phyloP scores from a whole-genome alignment of 2,888 invertebrate species.

The Neria commutata region DNA sequence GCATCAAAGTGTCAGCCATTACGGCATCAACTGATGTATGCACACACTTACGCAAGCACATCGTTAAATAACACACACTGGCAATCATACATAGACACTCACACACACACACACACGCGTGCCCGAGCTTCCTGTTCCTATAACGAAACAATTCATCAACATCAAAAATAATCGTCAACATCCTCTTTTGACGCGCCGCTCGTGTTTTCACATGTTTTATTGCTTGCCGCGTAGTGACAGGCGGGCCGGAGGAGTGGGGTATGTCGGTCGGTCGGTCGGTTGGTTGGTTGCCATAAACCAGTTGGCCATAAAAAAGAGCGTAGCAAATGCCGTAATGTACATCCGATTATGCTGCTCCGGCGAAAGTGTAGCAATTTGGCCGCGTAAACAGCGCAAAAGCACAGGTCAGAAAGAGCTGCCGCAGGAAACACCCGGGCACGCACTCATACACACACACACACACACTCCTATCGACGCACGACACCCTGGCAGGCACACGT shows the following conservation, averaged over 20 bases:
- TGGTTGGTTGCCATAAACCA: constrained; percentile 45
- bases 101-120: constrained; percentile 6
- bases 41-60: no score
- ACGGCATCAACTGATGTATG: no score
- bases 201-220: constrained; percentile 24
- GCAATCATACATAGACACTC: constrained; percentile 14
- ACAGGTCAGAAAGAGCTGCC: background rate
- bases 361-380: constrained; percentile 49
- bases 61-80: background rate
- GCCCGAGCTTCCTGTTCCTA: no score
- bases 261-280: constrained; percentile 28
- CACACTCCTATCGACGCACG: background rate
- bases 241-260: constrained; percentile 26
- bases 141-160: constrained; percentile 44
- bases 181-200: constrained; percentile 39
- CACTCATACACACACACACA: constrained; percentile 9
- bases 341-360: constrained; percentile 51
- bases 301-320: constrained; percentile 50
- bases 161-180: constrained; percentile 51
- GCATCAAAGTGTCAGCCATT: no score
- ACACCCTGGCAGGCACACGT: background rate
- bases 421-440: background rate
- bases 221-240: constrained; percentile 3
- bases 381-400: background rate
- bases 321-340: constrained; percentile 44